Conservation (phyloP, 2,888 invertebrate genomes). For the Stenodera caucasica region DNA sequence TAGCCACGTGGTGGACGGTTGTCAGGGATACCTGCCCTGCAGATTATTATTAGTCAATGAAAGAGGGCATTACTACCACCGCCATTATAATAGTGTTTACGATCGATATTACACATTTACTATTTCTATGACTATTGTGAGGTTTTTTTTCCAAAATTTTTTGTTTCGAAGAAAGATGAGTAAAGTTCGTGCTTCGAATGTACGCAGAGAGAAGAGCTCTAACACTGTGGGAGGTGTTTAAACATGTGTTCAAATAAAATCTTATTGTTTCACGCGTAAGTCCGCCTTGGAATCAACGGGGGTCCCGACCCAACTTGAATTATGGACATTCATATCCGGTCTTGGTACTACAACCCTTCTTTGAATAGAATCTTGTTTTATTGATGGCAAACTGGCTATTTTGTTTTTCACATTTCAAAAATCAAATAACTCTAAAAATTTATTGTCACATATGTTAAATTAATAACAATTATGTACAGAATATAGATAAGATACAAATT, state of each 20-base stretch:
- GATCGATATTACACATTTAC: neutral
- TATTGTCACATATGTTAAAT: neutral
- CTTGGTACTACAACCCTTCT: neutral
- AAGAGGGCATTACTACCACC: neutral
- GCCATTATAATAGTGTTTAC: neutral
- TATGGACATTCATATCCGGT: constrained; percentile 47
- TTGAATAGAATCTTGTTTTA: neutral
- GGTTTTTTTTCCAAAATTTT: neutral
- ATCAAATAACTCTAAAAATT: too few species aligned
- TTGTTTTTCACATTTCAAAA: too few species aligned
- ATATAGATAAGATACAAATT: neutral
- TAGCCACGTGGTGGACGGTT: constrained; percentile 21
- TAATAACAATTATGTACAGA: neutral
- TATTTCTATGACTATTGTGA: neutral
- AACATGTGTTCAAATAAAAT: constrained; percentile 52
- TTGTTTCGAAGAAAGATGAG: neutral
- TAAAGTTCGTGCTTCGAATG: neutral
- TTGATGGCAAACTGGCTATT: neutral
- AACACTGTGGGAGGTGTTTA: constrained; percentile 45
- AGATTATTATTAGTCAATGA: constrained; percentile 1
- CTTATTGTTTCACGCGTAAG: constrained; percentile 50
- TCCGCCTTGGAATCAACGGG: constrained; percentile 42
- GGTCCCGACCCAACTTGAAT: constrained; percentile 38
- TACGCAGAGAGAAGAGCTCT: constrained; percentile 1
- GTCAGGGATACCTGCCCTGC: constrained; percentile 3